These are phyloP conservation scores for Monopterus albus DNA, from an alignment of 2,113 vertebrate genomes.

Conservation along the genomic window DNA sequence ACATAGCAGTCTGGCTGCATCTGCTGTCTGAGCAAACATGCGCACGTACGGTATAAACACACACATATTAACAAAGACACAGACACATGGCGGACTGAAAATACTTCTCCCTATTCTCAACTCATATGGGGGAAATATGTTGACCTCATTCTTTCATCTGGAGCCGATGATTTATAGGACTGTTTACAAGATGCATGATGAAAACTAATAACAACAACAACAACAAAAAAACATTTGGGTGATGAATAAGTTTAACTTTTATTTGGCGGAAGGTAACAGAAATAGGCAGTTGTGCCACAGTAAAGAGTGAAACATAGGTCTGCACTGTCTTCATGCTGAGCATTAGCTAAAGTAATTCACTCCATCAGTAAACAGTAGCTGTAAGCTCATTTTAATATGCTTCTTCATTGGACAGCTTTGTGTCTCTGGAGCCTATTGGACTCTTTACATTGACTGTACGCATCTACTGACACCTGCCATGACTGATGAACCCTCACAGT, in stretches of 20 bases:
- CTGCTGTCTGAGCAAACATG: constrained; percentile 39
- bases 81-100: not conserved
- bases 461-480: constrained; percentile 27
- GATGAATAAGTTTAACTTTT: not conserved
- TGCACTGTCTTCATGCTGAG: not conserved
- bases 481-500: constrained; percentile 34
- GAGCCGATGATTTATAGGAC: constrained; percentile 49
- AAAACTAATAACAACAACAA: constrained; percentile 7
- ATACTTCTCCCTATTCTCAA: constrained; percentile 37
- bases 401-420: not conserved
- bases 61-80: constrained; percentile 19
- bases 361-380: constrained; percentile 19
- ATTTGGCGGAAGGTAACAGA: not conserved
- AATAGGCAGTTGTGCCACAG: not conserved
- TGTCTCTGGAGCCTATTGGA: constrained; percentile 16
- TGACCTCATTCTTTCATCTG: constrained; percentile 75
- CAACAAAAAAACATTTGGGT: not conserved
- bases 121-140: constrained; percentile 56
- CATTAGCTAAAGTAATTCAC: constrained; percentile 26
- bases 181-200: constrained; percentile 31
- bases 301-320: not conserved
- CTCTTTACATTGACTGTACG: constrained; percentile 25
- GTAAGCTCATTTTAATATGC: constrained; percentile 12
- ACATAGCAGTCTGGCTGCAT: constrained; percentile 48
- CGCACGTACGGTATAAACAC: constrained; percentile 19